Evolutionary conservation across 2,888 invertebrate genomes (phyloP).

Genomic region (Agriopis leucophaearia): DNA sequence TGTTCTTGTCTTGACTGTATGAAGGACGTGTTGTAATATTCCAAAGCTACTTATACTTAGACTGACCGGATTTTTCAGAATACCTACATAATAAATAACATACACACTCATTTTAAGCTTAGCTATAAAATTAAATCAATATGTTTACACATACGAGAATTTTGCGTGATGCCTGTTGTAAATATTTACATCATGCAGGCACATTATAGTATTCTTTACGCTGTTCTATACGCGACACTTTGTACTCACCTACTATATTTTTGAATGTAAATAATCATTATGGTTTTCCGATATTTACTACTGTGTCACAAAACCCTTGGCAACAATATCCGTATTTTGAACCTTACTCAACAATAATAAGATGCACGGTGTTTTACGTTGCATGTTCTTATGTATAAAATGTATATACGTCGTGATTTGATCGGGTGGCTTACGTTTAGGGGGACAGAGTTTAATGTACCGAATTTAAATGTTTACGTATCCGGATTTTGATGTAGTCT

Average conservation of each 20-base stretch:
- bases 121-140: neutral
- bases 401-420: constrained; percentile 53
- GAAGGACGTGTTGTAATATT: neutral
- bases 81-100: no score
- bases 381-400: constrained; percentile 16
- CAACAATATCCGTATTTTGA: constrained; percentile 1
- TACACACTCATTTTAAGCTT: neutral
- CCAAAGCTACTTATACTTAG: neutral
- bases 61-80: neutral
- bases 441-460: constrained; percentile 61
- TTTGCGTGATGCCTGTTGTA: neutral
- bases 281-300: constrained; percentile 17
- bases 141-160: no score
- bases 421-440: constrained; percentile 60
- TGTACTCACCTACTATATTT: neutral
- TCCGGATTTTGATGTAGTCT: constrained; percentile 27
- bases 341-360: constrained; percentile 44
- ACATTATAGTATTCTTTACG: neutral
- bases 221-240: neutral
- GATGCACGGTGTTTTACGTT: constrained; percentile 38
- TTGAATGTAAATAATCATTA: constrained; percentile 7
- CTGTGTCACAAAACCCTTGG: constrained; percentile 1
- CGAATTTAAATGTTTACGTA: constrained; percentile 59
- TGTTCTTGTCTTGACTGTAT: neutral
- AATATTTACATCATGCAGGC: neutral